These are phyloP conservation scores for Dolichopus griseipennis DNA, from an alignment of 2,888 invertebrate genomes.

Conservation along the genomic window DNA sequence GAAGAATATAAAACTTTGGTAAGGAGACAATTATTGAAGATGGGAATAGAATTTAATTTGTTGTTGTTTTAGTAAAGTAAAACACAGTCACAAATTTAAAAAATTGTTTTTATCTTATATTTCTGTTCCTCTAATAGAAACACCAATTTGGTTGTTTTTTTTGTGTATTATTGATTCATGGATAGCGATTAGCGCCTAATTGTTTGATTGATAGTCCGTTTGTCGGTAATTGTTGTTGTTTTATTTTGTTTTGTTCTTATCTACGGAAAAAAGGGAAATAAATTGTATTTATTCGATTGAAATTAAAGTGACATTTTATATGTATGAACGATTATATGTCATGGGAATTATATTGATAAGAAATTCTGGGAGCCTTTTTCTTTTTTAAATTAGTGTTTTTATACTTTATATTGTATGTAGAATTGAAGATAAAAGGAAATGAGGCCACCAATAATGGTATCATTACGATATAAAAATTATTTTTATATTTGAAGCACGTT, in stretches of 20 bases:
- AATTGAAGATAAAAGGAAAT: neutral
- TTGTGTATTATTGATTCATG: neutral
- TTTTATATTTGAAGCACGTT: neutral
- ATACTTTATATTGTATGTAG: neutral
- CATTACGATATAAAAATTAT: neutral
- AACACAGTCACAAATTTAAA: no score
- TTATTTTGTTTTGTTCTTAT: no score
- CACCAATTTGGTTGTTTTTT: no score
- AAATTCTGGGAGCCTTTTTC: neutral
- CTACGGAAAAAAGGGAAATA: neutral
- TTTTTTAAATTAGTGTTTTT: no score
- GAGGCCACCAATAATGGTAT: neutral
- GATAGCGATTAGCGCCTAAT: neutral
- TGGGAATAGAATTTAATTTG: no score
- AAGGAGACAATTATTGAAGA: no score
- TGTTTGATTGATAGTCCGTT: neutral
- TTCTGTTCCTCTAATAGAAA: no score
- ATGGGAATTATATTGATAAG: neutral
- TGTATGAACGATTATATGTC: neutral
- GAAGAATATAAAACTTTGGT: neutral
- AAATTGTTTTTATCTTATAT: no score
- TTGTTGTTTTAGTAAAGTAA: no score
- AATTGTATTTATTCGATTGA: neutral
- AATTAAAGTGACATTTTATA: neutral
- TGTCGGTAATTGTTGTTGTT: neutral